A percentile compares a stretch with the other conserved stretches of the same genome.
Evolutionary conservation across 2,888 invertebrate species (phyloP).

Genomic region (Apamea epomidion): DNA sequence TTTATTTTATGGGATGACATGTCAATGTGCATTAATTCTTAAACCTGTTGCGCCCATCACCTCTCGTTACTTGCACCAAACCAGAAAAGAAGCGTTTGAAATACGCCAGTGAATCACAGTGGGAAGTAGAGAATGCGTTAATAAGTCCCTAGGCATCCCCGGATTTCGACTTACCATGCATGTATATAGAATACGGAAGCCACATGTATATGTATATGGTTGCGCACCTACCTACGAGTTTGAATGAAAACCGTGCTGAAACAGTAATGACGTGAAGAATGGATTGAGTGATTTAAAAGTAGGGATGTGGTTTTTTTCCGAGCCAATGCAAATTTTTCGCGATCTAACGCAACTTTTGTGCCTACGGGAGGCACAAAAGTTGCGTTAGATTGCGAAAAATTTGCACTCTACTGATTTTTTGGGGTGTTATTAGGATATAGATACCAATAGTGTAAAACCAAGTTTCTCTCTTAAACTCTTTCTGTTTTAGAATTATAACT

Average conservation of each 20-base stretch:
- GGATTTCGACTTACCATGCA: conserved; percentile 69
- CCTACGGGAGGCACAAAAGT: not conserved
- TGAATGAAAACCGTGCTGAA: conserved; percentile 40
- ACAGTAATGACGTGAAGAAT: conserved; percentile 42
- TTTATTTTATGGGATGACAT: too few relatives aligned
- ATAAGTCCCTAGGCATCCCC: conserved; percentile 82
- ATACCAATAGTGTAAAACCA: not conserved
- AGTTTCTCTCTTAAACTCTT: not conserved
- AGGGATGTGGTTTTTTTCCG: not conserved
- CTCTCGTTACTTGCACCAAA: conserved; percentile 62
- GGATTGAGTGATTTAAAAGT: conserved; percentile 53
- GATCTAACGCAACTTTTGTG: too few relatives aligned
- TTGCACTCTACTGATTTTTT: not conserved
- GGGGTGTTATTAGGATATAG: not conserved
- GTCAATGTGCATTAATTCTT: not conserved
- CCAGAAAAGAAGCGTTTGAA: conserved; percentile 81
- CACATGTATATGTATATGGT: conserved; percentile 19
- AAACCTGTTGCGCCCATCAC: conserved; percentile 39
- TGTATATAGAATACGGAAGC: conserved; percentile 51
- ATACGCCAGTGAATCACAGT: conserved; percentile 86
- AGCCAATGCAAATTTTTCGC: too few relatives aligned
- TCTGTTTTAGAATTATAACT: not conserved
- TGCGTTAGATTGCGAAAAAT: not conserved
- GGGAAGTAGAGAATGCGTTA: conserved; percentile 85
- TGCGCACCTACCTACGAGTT: not conserved